These are phyloP conservation scores for Tragelaphus scriptus DNA, from an alignment of 2,113 vertebrate genomes.

Conservation along the genomic window DNA sequence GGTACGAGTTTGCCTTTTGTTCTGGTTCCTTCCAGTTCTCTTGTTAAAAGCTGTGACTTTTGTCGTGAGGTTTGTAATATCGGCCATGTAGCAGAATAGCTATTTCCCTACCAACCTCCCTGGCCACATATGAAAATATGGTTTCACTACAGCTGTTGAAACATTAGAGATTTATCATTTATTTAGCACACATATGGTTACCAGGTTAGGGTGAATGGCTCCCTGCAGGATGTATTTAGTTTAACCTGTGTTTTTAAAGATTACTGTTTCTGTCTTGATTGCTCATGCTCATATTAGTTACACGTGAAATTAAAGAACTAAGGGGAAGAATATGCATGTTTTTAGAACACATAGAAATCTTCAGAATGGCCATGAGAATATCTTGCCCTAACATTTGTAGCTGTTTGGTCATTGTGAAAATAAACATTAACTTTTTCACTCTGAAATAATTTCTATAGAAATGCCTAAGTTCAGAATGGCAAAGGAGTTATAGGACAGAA, in stretches of 20 bases:
- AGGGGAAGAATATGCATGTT: not conserved
- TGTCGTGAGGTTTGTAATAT: not conserved
- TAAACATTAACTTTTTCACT: not conserved
- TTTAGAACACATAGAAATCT: not conserved
- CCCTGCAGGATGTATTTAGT: not conserved
- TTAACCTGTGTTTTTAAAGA: not conserved
- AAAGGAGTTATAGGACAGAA: not conserved
- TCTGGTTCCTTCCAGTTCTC: not conserved
- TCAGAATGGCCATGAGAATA: not conserved
- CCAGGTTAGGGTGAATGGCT: not conserved
- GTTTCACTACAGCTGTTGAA: not conserved
- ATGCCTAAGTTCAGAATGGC: not conserved
- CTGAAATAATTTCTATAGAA: not conserved
- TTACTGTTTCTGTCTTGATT: not conserved
- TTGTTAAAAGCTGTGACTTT: not conserved
- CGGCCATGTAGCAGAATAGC: not conserved
- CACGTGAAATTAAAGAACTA: not conserved
- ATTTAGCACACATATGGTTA: not conserved
- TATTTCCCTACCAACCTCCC: not conserved
- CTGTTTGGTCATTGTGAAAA: not conserved
- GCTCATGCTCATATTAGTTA: conserved; percentile 19
- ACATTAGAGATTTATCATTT: not conserved
- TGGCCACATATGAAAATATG: not conserved
- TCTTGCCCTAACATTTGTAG: not conserved
- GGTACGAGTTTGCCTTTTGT: not conserved